Conservation (phyloP, 2,797 vertebrate genomes). For the Phrynocephalus forsythii region DNA sequence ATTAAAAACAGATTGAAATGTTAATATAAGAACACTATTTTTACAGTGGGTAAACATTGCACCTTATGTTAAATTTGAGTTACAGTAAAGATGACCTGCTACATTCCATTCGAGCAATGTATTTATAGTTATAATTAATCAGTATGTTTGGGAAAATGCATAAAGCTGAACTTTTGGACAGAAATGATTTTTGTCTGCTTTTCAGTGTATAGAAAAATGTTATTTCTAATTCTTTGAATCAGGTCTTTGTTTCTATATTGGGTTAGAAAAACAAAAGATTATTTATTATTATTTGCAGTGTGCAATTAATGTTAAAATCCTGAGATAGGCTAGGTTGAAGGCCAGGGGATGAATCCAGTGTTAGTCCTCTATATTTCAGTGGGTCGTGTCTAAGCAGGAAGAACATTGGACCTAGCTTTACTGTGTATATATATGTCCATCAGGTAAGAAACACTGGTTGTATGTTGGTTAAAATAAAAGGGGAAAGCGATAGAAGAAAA, state of each 20-base stretch:
- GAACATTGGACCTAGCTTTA: too few species aligned
- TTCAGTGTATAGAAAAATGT: constrained; percentile 1
- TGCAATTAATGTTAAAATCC: not conserved
- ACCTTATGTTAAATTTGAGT: too few species aligned
- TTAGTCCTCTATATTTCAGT: too few species aligned
- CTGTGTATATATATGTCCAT: too few species aligned
- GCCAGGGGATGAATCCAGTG: too few species aligned
- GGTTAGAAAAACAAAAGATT: not conserved
- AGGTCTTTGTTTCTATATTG: not conserved
- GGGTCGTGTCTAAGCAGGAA: too few species aligned
- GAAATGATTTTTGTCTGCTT: not conserved
- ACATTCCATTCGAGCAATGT: not conserved
- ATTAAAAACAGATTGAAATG: too few species aligned
- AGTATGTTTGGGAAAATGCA: not conserved
- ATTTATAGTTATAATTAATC: not conserved
- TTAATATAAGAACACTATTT: too few species aligned
- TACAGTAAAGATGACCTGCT: not conserved
- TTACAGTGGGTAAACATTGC: too few species aligned
- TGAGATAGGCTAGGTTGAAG: not conserved
- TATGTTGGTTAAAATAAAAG: too few species aligned
- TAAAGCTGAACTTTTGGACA: not conserved
- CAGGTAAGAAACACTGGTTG: too few species aligned
- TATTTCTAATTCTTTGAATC: not conserved
- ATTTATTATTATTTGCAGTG: not conserved
- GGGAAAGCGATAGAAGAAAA: too few species aligned